phyloP scores from a whole-genome alignment of 2,888 invertebrate genomes.

The Rhyacophila evoluta region DNA sequence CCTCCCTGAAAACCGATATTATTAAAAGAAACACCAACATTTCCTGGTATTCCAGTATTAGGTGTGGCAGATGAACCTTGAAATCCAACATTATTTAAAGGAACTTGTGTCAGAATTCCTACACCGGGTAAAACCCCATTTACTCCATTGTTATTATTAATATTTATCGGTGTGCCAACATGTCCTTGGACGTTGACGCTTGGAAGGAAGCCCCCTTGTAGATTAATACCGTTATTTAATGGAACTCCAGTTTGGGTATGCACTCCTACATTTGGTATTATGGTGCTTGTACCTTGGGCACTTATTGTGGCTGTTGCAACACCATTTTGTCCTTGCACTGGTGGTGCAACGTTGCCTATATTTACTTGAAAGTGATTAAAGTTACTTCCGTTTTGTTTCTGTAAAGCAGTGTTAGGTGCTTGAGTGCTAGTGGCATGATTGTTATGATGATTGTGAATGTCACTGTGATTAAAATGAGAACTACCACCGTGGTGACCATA shows the following conservation, averaged over 20 bases:
- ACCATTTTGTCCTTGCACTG: neutral
- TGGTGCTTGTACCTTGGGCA: neutral
- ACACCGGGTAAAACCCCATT: neutral
- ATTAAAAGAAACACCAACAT: neutral
- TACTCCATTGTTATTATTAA: neutral
- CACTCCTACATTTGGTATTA: neutral
- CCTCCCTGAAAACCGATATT: neutral
- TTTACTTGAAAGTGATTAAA: constrained; percentile 6
- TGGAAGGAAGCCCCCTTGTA: neutral
- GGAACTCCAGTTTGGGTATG: neutral
- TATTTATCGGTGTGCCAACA: neutral
- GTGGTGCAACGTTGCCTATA: neutral
- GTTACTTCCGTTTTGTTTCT: neutral
- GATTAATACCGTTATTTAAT: neutral
- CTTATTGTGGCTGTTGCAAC: neutral
- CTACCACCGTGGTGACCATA: constrained; percentile 31
- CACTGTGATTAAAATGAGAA: constrained; percentile 26
- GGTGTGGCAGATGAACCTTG: neutral
- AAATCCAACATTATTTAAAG: neutral
- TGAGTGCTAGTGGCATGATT: neutral
- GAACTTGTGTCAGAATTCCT: neutral
- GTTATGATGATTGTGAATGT: neutral
- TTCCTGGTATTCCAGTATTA: neutral
- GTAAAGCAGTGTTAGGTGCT: neutral
- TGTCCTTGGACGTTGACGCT: constrained; percentile 33